Evolutionary conservation across 2,113 vertebrate genomes (phyloP), one percentile per base, ranked within the genome.

Genomic region (Anhinga anhinga): DNA sequence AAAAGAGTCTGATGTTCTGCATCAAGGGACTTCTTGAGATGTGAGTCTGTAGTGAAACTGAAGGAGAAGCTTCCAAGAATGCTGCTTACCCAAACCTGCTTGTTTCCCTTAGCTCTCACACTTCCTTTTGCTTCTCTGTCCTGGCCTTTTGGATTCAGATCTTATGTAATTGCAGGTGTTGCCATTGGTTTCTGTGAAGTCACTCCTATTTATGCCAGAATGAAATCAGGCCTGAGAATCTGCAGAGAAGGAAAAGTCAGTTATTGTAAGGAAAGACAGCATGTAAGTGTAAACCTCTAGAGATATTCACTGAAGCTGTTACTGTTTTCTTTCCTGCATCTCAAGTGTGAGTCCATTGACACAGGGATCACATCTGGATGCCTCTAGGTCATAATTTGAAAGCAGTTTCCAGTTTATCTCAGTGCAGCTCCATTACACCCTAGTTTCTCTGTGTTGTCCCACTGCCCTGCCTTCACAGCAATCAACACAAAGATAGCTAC

Each of bases 121-220:
- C 58, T 62, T 72, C 20, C 73, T 72, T 88, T 87, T 76, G 2
- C 78, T 82, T 77, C 45, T 86, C 66, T 70, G 38, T 67, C 70
- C 52, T n/a, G 59, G 74, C 71, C 62, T 59, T 55, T n/a, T 58
- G 55, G 55, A 83, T 90, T 92, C 69, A 50, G 36, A 38, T 81
- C 56, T 58, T 38, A 6, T n/a, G 44, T 21, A 65, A 38, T 11
- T 88, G 85, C 67, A 80, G 50, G 66, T 62, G 58, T 86, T 95
- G 66, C 73, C 59, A 36, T 26, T 88, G 66, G 15, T 95, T 97
- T 87, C 70, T 89, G 77, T 96, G 93, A 82, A 72, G 34, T 82
- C 74, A 25, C 34, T 91, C 27, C 44, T 89, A 9, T 65, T 95
- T 86, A n/a, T 70, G 67, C 74, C 84, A 83, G 78, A 71, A 63